These are phyloP conservation scores for Orthonyx spaldingii DNA, from an alignment of 2,113 vertebrate genomes.

Conservation along the genomic window DNA sequence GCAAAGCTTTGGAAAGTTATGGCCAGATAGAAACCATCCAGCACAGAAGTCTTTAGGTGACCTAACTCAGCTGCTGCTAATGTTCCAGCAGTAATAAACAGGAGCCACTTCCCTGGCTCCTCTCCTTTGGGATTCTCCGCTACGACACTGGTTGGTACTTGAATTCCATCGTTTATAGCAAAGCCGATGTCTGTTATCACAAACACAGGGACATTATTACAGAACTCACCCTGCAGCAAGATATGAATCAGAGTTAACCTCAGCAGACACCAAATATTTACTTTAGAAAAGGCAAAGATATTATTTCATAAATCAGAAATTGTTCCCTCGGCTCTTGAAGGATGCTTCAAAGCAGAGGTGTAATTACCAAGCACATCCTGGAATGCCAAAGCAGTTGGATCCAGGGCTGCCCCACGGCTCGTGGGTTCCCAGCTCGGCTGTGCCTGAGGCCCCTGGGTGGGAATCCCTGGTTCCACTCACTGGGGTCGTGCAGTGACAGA, in stretches of 20 bases:
- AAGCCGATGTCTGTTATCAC: conserved; percentile 40
- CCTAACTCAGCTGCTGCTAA: not conserved
- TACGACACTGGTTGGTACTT: not conserved
- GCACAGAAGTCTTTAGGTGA: not conserved
- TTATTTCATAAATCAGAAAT: conserved; percentile 71
- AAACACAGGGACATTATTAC: conserved; percentile 42
- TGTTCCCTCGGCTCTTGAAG: conserved; percentile 45
- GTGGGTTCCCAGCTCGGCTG: not conserved
- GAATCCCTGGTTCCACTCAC: not conserved
- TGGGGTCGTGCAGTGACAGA: not conserved
- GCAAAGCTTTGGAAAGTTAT: conserved; percentile 15
- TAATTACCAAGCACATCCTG: not conserved
- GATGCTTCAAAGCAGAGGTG: not conserved
- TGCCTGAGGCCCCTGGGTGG: not conserved
- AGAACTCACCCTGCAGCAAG: conserved; percentile 43
- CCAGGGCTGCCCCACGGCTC: not conserved
- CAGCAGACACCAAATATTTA: conserved; percentile 52
- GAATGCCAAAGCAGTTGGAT: not conserved
- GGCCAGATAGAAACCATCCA: not conserved
- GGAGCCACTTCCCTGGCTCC: not conserved
- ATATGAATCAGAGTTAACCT: conserved; percentile 57
- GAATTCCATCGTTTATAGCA: conserved; percentile 30
- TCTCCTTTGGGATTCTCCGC: not conserved
- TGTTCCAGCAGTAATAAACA: conserved; percentile 20
- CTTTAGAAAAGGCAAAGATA: conserved; percentile 51